Percentiles rank a stretch among this genome's conserved stretches.
Conservation (phyloP, 2,888 invertebrate genomes). For the Lepidonotus clava region DNA sequence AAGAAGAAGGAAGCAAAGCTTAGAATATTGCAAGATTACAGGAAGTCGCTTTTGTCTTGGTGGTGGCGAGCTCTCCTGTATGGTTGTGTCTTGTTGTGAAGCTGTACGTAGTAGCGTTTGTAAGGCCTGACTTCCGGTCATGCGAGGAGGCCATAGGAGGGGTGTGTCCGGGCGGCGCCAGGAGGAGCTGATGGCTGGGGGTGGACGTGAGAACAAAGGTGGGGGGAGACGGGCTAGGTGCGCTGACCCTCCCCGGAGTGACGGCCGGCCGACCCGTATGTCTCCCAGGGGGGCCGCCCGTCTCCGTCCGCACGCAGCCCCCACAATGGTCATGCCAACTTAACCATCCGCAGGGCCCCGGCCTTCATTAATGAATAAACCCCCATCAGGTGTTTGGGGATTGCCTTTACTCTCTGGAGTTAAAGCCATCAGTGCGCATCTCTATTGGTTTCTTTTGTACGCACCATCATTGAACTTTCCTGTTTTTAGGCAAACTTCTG, state of each 20-base stretch:
- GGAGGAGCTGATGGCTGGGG: neutral
- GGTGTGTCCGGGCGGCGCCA: neutral
- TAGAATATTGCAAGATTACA: neutral
- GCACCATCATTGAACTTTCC: too few relatives aligned
- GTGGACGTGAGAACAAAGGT: conserved; percentile 29
- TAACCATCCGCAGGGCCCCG: neutral
- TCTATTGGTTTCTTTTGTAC: too few relatives aligned
- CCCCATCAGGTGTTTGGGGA: neutral
- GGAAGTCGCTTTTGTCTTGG: conserved; percentile 8
- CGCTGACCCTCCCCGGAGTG: neutral
- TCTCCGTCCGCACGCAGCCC: neutral
- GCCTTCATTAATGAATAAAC: neutral
- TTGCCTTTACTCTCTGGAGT: too few relatives aligned
- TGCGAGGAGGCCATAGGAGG: neutral
- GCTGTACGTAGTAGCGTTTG: neutral
- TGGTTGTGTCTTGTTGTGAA: neutral
- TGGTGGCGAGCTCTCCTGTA: neutral
- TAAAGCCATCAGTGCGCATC: too few relatives aligned
- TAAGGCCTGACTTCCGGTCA: conserved; percentile 30
- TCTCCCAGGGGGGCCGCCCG: neutral
- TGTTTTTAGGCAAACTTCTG: too few relatives aligned
- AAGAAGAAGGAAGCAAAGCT: neutral
- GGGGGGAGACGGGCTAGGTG: neutral
- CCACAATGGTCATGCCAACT: neutral
- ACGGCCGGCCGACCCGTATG: too few relatives aligned